These are phyloP conservation scores for Stegana nigrithorax DNA, from an alignment of 2,888 invertebrate species.

Conservation along the genomic window DNA sequence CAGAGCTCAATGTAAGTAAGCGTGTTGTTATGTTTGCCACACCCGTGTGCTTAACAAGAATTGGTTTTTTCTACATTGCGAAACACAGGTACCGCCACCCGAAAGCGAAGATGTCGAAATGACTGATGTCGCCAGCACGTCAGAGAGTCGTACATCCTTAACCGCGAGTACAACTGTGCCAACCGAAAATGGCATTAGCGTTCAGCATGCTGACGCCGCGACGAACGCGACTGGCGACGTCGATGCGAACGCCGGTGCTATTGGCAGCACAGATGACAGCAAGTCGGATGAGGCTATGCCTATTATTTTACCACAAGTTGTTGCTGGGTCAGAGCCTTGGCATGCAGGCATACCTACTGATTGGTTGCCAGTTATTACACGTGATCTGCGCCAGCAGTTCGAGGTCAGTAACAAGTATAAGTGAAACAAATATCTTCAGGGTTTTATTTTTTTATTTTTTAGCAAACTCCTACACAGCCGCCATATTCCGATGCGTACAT, in stretches of 20 bases:
- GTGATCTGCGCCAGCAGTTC: conserved; percentile 81
- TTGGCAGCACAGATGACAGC: conserved; percentile 49
- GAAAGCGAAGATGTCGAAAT: conserved; percentile 65
- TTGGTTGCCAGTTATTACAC: conserved; percentile 90
- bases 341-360: conserved; percentile 76
- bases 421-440: conserved; percentile 1
- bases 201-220: conserved; percentile 15
- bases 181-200: too few species aligned
- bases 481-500: conserved; percentile 92
- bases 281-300: too few species aligned
- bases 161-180: too few species aligned
- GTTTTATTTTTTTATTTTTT: conserved; percentile 3
- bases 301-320: conserved; percentile 71
- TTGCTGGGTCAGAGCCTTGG: conserved; percentile 73
- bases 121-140: conserved; percentile 43
- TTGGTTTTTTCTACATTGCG: too few species aligned
- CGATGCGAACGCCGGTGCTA: conserved; percentile 11
- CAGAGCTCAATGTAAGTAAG: not conserved
- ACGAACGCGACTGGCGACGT: conserved; percentile 20
- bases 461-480: conserved; percentile 64
- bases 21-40: too few species aligned
- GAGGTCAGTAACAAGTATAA: conserved; percentile 50
- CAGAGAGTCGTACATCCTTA: conserved; percentile 16
- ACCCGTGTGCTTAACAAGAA: too few species aligned
- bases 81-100: not conserved